phyloP scores from a whole-genome alignment of 2,113 vertebrate species.

The Heterotilapia buettikoferi region DNA sequence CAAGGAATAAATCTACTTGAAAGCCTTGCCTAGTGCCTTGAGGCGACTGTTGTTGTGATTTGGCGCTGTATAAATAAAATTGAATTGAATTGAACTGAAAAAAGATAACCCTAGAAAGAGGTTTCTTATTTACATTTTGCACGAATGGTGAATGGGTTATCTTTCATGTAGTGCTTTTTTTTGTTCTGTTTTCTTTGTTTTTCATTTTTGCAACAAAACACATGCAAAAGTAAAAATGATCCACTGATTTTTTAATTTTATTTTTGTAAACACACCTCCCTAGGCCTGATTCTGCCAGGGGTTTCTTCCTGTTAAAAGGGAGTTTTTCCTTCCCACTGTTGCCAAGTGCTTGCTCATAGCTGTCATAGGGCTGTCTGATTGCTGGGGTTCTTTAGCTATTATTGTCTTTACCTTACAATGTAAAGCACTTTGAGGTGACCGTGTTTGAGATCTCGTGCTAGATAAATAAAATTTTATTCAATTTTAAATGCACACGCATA shows the following conservation, averaged over 20 bases:
- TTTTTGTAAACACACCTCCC: background rate
- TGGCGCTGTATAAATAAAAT: background rate
- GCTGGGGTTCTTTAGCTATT: no score
- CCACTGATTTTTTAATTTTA: background rate
- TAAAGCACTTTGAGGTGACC: no score
- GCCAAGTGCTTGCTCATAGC: background rate
- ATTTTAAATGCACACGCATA: no score
- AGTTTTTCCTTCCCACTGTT: background rate
- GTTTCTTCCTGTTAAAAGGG: background rate
- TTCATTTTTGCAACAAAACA: background rate
- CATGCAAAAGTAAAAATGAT: background rate
- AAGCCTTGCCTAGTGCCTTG: background rate
- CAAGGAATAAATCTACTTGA: background rate
- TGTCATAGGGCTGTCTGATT: no score
- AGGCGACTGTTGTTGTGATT: background rate
- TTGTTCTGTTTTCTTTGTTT: background rate
- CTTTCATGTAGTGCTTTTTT: background rate
- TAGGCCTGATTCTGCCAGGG: background rate
- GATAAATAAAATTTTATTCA: no score
- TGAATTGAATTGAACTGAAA: background rate
- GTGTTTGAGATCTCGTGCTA: no score
- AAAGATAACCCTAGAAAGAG: background rate
- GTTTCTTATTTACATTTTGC: background rate
- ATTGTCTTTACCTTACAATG: no score
- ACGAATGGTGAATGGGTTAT: background rate